Evolutionary conservation across 2,797 vertebrate species (phyloP).

Genomic region (Lophura swinhoii): DNA sequence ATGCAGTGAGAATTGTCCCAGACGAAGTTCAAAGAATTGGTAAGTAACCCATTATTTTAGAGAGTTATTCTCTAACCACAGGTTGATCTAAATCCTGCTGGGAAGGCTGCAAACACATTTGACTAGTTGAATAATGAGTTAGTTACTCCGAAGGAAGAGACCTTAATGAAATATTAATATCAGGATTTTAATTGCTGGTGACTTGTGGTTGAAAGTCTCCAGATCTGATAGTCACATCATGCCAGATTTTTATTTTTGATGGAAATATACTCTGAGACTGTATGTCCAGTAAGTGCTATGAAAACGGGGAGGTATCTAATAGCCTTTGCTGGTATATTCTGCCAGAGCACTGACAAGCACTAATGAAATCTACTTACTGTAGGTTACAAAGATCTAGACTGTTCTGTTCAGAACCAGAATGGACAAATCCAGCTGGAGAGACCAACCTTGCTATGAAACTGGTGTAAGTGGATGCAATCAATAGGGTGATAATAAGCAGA

Average conservation of each 20-base stretch:
- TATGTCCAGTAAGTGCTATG: background rate
- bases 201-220: background rate
- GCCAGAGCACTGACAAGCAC: background rate
- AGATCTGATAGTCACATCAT: background rate
- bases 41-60: background rate
- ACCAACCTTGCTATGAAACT: background rate
- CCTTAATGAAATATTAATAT: background rate
- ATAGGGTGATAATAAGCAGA: background rate
- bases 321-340: background rate
- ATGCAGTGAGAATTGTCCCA: background rate
- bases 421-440: background rate
- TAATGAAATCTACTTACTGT: background rate
- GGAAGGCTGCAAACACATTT: background rate
- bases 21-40: background rate
- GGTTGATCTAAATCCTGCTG: background rate
- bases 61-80: background rate
- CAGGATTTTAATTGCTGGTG: background rate
- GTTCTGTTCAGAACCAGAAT: background rate
- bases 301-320: background rate
- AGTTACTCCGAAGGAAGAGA: background rate
- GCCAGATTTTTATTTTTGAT: background rate
- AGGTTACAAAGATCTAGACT: background rate
- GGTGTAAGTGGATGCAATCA: background rate
- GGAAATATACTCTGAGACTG: background rate
- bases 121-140: background rate